These are phyloP conservation scores for Apocrypta bakeri DNA, from an alignment of 1,140 invertebrate species.

Conservation along the genomic window DNA sequence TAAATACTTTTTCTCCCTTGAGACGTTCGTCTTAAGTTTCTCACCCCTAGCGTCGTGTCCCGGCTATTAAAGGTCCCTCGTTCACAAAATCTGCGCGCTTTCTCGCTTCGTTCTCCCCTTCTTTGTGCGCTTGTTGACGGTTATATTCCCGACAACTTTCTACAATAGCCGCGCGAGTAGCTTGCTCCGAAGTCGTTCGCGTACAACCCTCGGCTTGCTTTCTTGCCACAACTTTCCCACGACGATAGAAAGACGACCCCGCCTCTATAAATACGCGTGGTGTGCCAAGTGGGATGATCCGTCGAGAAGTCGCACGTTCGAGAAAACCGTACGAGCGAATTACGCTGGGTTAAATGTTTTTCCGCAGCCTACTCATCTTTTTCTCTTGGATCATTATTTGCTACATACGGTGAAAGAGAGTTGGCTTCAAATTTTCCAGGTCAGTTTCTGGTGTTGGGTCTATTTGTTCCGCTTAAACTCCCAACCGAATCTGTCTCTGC, in stretches of 20 bases:
- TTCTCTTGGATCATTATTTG: neutral
- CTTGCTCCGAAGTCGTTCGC: slow-evolving; percentile 58
- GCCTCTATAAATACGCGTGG: slow-evolving; percentile 16
- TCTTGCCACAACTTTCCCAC: slow-evolving; percentile 64
- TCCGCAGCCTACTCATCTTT: neutral
- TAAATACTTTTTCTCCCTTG: slow-evolving; percentile 26
- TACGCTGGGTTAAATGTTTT: neutral
- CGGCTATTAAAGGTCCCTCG: slow-evolving; percentile 43
- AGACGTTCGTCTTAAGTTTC: slow-evolving; percentile 57
- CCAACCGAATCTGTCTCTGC: no score
- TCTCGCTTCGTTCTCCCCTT: slow-evolving; percentile 2
- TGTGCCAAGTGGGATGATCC: slow-evolving; percentile 7
- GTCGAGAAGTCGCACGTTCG: neutral
- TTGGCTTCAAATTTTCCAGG: neutral
- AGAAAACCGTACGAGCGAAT: slow-evolving; percentile 42
- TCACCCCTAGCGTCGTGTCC: neutral
- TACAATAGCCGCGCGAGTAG: slow-evolving; percentile 58
- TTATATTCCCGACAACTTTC: slow-evolving; percentile 63
- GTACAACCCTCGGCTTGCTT: slow-evolving; percentile 56
- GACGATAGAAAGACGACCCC: slow-evolving; percentile 37
- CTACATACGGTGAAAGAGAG: neutral
- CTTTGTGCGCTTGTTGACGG: slow-evolving; percentile 61
- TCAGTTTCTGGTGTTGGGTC: neutral
- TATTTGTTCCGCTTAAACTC: neutral
- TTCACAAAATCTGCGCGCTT: slow-evolving; percentile 51